phyloP scores from a whole-genome alignment of 1,140 invertebrate genomes.

The Neodiprion pinetum region DNA sequence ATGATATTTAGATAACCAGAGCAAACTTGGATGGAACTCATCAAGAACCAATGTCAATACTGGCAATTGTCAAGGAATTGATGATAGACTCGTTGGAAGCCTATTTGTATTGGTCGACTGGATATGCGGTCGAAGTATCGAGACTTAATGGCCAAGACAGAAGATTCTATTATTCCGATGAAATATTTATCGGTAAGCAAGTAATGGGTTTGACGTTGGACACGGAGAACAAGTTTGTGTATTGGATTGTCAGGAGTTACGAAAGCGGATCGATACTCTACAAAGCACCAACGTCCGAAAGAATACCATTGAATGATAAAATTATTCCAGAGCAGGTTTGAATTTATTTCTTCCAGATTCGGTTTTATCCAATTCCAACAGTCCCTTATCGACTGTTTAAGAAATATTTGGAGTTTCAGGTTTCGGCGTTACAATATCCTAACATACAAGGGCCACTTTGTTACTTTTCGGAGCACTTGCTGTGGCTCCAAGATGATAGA shows the following conservation, averaged over 20 bases:
- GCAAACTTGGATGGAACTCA: conserved; percentile 72
- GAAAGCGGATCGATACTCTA: conserved; percentile 76
- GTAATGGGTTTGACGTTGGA: conserved; percentile 86
- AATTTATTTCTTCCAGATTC: not conserved
- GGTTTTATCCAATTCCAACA: not conserved
- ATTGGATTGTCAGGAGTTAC: conserved; percentile 80
- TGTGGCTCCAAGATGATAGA: conserved; percentile 82
- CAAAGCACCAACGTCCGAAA: conserved; percentile 69
- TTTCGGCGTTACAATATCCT: conserved; percentile 60
- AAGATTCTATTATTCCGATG: conserved; percentile 74
- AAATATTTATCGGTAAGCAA: conserved; percentile 81
- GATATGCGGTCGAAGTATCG: conserved; percentile 79
- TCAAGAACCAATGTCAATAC: conserved; percentile 77
- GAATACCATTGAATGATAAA: conserved; percentile 49
- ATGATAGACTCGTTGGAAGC: conserved; percentile 83
- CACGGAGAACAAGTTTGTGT: conserved; percentile 73
- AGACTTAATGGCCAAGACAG: conserved; percentile 80
- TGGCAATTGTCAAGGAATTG: conserved; percentile 80
- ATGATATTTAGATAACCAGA: conserved; percentile 67
- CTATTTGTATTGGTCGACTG: conserved; percentile 88
- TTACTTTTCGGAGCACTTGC: conserved; percentile 79
- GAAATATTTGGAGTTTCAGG: conserved; percentile 34
- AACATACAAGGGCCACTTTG: conserved; percentile 71
- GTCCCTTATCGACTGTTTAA: not conserved
- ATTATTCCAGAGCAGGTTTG: conserved; percentile 54